phyloP scores from a whole-genome alignment of 2,888 invertebrate genomes.

The Zaprionus bogoriensis region DNA sequence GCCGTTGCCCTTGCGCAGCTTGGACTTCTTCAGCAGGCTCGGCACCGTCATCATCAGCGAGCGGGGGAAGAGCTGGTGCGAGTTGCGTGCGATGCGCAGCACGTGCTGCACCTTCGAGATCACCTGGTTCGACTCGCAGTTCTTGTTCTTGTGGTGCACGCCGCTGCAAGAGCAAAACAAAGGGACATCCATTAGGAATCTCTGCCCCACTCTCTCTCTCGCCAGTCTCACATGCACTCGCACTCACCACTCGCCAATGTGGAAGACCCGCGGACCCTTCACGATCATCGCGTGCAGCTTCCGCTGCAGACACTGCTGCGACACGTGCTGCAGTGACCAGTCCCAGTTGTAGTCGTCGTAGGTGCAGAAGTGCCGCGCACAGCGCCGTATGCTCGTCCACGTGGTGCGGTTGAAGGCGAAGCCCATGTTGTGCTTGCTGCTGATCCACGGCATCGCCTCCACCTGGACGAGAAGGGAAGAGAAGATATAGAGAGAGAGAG shows the following conservation, averaged over 20 bases:
- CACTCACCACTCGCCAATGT: slow-evolving; percentile 98
- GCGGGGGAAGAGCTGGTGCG: slow-evolving; percentile 87
- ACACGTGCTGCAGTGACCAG: slow-evolving; percentile 96
- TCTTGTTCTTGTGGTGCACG: slow-evolving; percentile 96
- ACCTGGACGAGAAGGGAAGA: slow-evolving; percentile 88
- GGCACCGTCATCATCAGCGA: slow-evolving; percentile 87
- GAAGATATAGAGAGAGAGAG: not conserved
- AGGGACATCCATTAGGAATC: too few species aligned
- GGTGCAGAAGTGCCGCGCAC: slow-evolving; percentile 94
- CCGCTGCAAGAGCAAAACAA: too few species aligned
- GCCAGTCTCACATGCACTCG: not conserved
- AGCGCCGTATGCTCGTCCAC: slow-evolving; percentile 92
- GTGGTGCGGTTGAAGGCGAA: slow-evolving; percentile 96
- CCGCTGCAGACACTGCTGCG: slow-evolving; percentile 90
- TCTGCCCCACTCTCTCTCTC: too few species aligned
- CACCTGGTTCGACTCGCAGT: slow-evolving; percentile 93
- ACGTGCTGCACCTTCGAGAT: slow-evolving; percentile 93
- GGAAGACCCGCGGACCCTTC: slow-evolving; percentile 97
- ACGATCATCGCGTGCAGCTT: slow-evolving; percentile 94
- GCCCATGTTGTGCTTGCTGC: slow-evolving; percentile 99
- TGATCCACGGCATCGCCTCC: slow-evolving; percentile 96
- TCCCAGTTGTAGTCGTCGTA: slow-evolving; percentile 99
- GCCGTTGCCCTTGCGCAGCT: slow-evolving; percentile 94
- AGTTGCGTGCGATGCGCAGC: slow-evolving; percentile 87
- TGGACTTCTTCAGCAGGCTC: slow-evolving; percentile 88